Conservation (phyloP, 2,888 invertebrate species). For the Hyppa rectilinea region DNA sequence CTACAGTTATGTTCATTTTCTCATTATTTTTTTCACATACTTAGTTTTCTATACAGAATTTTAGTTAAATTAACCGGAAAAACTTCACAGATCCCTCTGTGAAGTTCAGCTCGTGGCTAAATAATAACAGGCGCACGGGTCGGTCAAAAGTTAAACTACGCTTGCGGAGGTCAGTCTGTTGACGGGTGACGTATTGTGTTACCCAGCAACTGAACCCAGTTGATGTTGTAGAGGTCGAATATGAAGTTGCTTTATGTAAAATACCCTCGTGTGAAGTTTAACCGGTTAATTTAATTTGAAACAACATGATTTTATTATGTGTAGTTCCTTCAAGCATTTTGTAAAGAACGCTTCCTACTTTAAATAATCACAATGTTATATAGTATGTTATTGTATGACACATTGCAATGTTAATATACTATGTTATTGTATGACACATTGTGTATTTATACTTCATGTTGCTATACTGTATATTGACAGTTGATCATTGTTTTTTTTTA, state of each 20-base stretch:
- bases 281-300: neutral
- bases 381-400: slow-evolving; percentile 12
- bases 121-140: no score
- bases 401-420: no score
- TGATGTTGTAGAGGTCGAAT: no score
- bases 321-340: slow-evolving; percentile 29
- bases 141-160: neutral
- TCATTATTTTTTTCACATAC: slow-evolving; percentile 8
- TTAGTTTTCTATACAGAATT: neutral
- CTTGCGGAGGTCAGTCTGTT: neutral
- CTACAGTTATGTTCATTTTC: slow-evolving; percentile 19
- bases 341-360: slow-evolving; percentile 6
- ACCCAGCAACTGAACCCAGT: no score
- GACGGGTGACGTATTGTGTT: neutral
- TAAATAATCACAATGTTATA: slow-evolving; percentile 17
- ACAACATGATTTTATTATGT: slow-evolving; percentile 1
- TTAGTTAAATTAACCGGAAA: neutral
- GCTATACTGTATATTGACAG: slow-evolving; percentile 16
- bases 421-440: slow-evolving; percentile 14
- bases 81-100: neutral
- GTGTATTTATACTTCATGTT: no score
- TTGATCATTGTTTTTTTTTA: slow-evolving; percentile 1
- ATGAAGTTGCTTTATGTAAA: no score
- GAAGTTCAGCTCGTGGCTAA: neutral
- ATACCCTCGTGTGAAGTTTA: neutral